These are phyloP conservation scores for Pontoporia blainvillei DNA, from an alignment of 2,113 vertebrate species.

Conservation along the genomic window DNA sequence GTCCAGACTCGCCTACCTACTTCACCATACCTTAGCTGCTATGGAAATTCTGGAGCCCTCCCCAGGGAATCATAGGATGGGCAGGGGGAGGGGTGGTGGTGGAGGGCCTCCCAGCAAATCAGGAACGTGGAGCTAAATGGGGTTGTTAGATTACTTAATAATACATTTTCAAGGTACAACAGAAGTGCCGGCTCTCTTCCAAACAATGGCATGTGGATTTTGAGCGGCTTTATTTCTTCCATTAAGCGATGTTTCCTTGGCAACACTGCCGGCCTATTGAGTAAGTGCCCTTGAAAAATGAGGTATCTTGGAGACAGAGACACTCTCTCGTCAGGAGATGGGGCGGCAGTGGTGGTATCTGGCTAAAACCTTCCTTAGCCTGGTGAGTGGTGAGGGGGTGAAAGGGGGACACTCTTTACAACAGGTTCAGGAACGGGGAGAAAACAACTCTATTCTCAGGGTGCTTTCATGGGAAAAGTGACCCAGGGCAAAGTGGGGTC, in stretches of 20 bases:
- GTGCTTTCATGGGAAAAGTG: background rate
- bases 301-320: background rate
- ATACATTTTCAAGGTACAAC: background rate
- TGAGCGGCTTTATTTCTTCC: background rate
- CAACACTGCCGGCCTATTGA: background rate
- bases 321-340: background rate
- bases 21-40: background rate
- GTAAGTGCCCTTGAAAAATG: background rate
- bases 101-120: background rate
- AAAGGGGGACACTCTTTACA: background rate
- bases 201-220: background rate
- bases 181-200: background rate
- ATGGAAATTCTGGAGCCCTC: background rate
- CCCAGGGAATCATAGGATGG: background rate
- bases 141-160: background rate
- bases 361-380: background rate
- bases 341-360: background rate
- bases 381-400: background rate
- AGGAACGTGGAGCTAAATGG: background rate
- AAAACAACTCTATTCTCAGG: background rate
- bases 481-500: background rate
- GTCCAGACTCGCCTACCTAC: background rate
- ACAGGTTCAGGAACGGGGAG: background rate
- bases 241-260: slow-evolving; percentile 9
- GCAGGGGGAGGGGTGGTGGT: background rate